phyloP scores from a whole-genome alignment of 2,888 invertebrate species.

The Oscheius sp. region DNA sequence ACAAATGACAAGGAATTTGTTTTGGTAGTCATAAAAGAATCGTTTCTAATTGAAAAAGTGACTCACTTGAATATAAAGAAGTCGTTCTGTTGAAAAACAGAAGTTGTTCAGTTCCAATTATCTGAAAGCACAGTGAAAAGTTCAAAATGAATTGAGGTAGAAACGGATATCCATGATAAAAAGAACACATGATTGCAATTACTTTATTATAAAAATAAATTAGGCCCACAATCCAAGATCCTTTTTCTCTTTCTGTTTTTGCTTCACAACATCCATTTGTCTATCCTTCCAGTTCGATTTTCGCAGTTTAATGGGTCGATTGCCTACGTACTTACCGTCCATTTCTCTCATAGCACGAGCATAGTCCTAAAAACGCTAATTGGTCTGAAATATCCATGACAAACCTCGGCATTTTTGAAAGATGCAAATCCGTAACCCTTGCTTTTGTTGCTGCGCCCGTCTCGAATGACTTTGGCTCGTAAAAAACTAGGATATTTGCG shows the following conservation, averaged over 20 bases:
- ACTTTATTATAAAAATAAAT: background rate
- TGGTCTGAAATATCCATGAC: background rate
- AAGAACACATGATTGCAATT: too few species aligned
- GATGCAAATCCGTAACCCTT: conserved; percentile 99
- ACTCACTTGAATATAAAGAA: too few species aligned
- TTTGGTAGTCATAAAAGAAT: too few species aligned
- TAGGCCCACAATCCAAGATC: conserved; percentile 77
- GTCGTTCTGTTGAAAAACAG: too few species aligned
- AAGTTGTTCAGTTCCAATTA: too few species aligned
- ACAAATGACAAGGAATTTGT: background rate
- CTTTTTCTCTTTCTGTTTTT: conserved; percentile 94
- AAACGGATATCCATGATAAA: too few species aligned
- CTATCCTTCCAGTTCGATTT: conserved; percentile 93
- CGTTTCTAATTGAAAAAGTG: too few species aligned
- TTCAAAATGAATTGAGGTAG: too few species aligned
- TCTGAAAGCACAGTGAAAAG: too few species aligned
- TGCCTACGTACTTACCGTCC: conserved; percentile 99
- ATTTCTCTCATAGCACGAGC: conserved; percentile 98
- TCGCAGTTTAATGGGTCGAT: conserved; percentile 94
- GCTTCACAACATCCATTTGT: conserved; percentile 87
- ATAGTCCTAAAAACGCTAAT: conserved; percentile 81
- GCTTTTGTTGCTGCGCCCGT: conserved; percentile 95
- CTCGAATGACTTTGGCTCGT: conserved; percentile 90
- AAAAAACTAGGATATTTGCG: conserved; percentile 87
- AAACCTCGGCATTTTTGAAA: conserved; percentile 80